Base-by-base conservation (phyloP, 2,797 vertebrate genomes). In the Heteromormyrus szaboi region DNA sequence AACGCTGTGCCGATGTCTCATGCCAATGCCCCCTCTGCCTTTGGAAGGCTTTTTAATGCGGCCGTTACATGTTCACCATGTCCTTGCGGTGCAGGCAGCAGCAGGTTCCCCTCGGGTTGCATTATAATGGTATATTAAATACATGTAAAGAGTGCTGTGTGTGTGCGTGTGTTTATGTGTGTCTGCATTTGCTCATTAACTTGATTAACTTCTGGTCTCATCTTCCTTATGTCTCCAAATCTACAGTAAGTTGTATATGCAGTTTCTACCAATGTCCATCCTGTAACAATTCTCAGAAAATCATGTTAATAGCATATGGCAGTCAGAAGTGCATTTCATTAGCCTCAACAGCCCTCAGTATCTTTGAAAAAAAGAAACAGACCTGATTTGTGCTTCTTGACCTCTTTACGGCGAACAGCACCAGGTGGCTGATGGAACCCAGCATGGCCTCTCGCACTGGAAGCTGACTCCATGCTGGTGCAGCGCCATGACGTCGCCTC, bases 1-100 rank as follows among this genome's bases (percentile, higher is more conserved):
- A 87, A 56, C 92, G 93, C 93, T 92, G 92, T 92, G 91, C 93
- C 91, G 88, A 90, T 94, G 92, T 90, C 89, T 59, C 89, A 79
- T 79, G 89, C 91, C 90, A 90, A 8, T 51, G 44, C n/a, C 12
- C 44, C 22, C 29, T 72, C 65, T 72, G 65, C 29, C 65, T 72
- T 17, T 72, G 29, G 65, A 72, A 33, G 65, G 65, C 65, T 81
- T 8, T 81, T 81, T 41, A 81, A 81, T 41, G 76, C 41, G 11
- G 2, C 19, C 19, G 76, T 81, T 9, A 46, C 76, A 79, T 46
- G 72, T 79, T 79, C 72, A 17, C 29, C 25, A 25, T 72, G 65
- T 17, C 65, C 65, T 17, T 17, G 29, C 0, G 2, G 3, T 72
- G 4, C 65, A n/a, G 5, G 17, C 76, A 81, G 8, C 41, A n/a